phyloP scores from a whole-genome alignment of 2,797 vertebrate species.

The Poecile montanus region DNA sequence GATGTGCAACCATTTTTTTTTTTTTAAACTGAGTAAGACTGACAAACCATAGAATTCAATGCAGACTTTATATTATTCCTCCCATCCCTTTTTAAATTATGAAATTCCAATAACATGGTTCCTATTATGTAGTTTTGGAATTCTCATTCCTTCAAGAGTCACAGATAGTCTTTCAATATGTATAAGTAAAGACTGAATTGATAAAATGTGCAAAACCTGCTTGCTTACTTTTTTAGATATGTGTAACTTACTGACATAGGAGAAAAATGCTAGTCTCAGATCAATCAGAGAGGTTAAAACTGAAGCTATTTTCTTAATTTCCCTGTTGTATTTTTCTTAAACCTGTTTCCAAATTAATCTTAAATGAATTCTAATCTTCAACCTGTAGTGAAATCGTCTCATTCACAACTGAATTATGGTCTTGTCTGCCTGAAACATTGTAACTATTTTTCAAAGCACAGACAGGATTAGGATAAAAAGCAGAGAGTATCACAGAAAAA shows the following conservation, averaged over 20 bases:
- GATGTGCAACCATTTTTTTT: not conserved
- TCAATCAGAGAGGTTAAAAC: not conserved
- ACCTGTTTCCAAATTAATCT: constrained; percentile 9
- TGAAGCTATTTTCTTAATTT: not conserved
- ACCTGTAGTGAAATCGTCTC: not conserved
- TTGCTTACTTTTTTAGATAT: not conserved
- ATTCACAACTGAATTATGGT: not conserved
- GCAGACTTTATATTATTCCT: not conserved
- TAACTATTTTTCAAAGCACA: not conserved
- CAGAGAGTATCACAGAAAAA: not conserved
- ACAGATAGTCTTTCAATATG: not conserved
- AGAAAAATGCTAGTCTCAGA: not conserved
- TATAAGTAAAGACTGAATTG: not conserved
- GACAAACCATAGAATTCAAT: not conserved
- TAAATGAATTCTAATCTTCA: not conserved
- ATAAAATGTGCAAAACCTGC: not conserved
- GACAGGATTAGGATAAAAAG: not conserved
- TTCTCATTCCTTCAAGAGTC: not conserved
- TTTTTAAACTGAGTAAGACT: not conserved
- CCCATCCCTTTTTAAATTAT: not conserved
- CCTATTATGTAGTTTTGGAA: not conserved
- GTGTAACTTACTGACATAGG: not conserved
- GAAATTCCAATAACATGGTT: not conserved
- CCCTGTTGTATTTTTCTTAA: not conserved
- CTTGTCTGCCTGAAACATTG: not conserved